Evolutionary conservation across 2,113 vertebrate species (phyloP).

Genomic region (Silurus glanis): DNA sequence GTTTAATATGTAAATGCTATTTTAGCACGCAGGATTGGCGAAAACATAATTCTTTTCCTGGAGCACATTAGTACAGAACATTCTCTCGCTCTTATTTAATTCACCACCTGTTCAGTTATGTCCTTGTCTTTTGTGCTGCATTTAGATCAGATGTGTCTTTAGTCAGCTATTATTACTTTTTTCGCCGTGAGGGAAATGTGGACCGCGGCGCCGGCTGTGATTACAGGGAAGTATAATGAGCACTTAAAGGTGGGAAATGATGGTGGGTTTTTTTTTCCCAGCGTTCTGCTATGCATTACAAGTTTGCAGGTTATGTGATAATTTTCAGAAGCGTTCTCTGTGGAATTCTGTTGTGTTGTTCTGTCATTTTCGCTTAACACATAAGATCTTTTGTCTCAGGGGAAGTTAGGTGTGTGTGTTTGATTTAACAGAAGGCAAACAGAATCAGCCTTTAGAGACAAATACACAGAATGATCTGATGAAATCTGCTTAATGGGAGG

Average conservation of each 20-base stretch:
- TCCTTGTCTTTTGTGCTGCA: neutral
- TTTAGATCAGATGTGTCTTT: slow-evolving; percentile 22
- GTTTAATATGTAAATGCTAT: neutral
- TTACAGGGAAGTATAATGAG: slow-evolving; percentile 21
- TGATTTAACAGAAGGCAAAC: slow-evolving; percentile 4
- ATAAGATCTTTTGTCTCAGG: neutral
- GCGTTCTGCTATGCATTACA: neutral
- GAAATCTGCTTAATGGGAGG: neutral
- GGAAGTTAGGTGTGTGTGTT: neutral
- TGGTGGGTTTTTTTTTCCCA: neutral
- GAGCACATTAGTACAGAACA: neutral
- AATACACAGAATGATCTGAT: neutral
- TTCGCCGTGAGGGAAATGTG: neutral
- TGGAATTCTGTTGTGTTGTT: neutral
- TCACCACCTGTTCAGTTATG: slow-evolving; percentile 22
- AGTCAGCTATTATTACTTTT: slow-evolving; percentile 15
- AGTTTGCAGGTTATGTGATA: neutral
- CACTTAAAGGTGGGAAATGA: slow-evolving; percentile 17
- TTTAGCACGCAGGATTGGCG: neutral
- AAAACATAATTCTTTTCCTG: neutral
- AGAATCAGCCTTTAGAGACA: neutral
- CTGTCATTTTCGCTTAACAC: neutral
- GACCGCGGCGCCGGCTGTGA: neutral
- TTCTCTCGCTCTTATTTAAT: slow-evolving; percentile 1
- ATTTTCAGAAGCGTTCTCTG: neutral